phyloP scores from a whole-genome alignment of 2,113 vertebrate species.

The Epinephelus cyanopodus region DNA sequence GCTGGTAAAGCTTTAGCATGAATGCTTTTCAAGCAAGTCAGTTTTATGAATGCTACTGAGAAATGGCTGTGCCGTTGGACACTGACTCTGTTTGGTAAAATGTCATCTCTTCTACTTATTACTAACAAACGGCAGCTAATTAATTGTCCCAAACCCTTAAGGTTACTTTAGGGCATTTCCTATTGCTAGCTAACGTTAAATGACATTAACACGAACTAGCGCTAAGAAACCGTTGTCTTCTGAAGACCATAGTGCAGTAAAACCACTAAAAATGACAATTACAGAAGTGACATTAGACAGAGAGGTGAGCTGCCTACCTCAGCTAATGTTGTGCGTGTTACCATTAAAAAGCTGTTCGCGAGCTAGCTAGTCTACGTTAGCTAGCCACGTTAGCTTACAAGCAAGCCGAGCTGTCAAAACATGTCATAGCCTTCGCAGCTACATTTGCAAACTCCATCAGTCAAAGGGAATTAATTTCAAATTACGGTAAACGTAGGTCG shows the following conservation, averaged over 20 bases:
- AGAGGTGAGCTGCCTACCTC: not conserved
- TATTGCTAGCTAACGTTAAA: not conserved
- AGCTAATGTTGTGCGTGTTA: conserved; percentile 12
- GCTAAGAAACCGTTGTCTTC: not conserved
- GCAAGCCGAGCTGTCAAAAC: conserved; percentile 65
- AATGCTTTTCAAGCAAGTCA: not conserved
- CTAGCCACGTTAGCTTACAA: conserved; percentile 31
- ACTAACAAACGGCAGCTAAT: not conserved
- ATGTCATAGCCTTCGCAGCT: conserved; percentile 38
- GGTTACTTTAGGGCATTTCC: not conserved
- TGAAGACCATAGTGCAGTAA: too few relatives aligned
- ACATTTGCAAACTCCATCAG: conserved; percentile 10
- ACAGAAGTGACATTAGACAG: not conserved
- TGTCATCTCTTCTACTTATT: not conserved
- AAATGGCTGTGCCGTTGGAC: not conserved
- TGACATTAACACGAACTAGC: not conserved
- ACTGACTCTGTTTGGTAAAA: not conserved
- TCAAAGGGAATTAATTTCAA: not conserved
- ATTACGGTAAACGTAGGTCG: conserved; percentile 56
- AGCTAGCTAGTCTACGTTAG: conserved; percentile 31
- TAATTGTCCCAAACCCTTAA: not conserved
- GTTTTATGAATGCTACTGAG: not conserved
- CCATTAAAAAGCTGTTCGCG: conserved; percentile 31
- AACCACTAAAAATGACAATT: not conserved
- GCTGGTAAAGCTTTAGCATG: not conserved